Evolutionary conservation across 2,888 invertebrate species (phyloP).

Genomic region (Himalopsyche kuldschensis): DNA sequence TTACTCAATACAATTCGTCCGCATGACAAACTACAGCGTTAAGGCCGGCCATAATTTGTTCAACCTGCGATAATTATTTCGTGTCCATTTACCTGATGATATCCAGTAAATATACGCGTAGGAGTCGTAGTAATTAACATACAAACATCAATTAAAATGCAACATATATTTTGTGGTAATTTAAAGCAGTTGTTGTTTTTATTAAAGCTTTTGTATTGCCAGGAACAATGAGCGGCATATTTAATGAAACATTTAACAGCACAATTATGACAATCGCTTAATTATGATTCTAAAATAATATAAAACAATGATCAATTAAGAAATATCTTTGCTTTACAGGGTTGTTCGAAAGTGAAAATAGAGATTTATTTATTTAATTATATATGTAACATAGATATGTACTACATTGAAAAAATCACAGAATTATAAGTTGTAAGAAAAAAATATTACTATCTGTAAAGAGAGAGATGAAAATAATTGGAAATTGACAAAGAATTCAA

Average conservation of each 20-base stretch:
- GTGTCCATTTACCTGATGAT: neutral
- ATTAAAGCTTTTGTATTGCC: neutral
- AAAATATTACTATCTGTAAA: too few species aligned
- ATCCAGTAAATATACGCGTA: neutral
- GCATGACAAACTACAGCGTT: neutral
- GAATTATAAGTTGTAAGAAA: too few species aligned
- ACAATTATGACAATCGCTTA: neutral
- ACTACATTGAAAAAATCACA: too few species aligned
- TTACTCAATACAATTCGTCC: neutral
- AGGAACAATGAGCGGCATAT: neutral
- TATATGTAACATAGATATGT: too few species aligned
- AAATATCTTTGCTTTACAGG: too few species aligned
- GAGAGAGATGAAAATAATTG: too few species aligned
- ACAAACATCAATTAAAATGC: conserved; percentile 12
- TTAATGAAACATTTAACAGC: neutral
- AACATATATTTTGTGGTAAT: neutral
- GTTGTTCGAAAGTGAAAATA: too few species aligned
- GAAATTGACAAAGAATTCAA: too few species aligned
- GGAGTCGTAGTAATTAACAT: conserved; percentile 3
- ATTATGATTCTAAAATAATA: neutral
- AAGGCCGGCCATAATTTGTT: neutral
- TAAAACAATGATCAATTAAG: neutral
- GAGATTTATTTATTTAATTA: too few species aligned
- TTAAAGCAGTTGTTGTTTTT: neutral
- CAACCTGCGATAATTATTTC: neutral